Conservation (phyloP, 1,140 invertebrate species). For the Pogonus chalceus region DNA sequence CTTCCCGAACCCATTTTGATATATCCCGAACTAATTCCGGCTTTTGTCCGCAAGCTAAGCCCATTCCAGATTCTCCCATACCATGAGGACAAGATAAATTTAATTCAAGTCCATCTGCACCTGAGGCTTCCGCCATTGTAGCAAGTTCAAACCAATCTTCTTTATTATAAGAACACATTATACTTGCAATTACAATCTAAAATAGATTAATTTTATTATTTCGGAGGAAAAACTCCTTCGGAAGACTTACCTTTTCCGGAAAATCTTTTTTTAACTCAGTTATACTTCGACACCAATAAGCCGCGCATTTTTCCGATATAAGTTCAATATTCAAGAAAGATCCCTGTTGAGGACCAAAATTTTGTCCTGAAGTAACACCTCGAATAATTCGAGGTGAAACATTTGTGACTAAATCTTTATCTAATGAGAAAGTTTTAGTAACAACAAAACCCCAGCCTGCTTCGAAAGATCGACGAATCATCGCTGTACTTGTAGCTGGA, state of each 20-base stretch:
- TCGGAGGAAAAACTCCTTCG: not conserved
- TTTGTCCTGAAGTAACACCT: slow-evolving; percentile 83
- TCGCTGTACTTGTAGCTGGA: slow-evolving; percentile 85
- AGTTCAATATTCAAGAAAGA: slow-evolving; percentile 96
- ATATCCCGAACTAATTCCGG: slow-evolving; percentile 80
- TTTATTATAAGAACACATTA: slow-evolving; percentile 88
- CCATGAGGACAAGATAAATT: slow-evolving; percentile 98
- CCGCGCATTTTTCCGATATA: slow-evolving; percentile 91
- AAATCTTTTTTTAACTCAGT: slow-evolving; percentile 87
- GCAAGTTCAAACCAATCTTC: slow-evolving; percentile 83
- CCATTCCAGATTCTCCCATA: slow-evolving; percentile 97
- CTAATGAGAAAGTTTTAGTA: slow-evolving; percentile 91
- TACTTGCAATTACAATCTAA: slow-evolving; percentile 88
- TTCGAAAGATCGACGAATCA: slow-evolving; percentile 91
- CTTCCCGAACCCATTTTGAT: slow-evolving; percentile 75
- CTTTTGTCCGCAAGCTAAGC: slow-evolving; percentile 92
- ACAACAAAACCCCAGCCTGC: slow-evolving; percentile 94
- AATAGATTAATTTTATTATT: slow-evolving; percentile 14
- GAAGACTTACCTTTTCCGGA: slow-evolving; percentile 38
- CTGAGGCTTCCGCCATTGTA: slow-evolving; percentile 66
- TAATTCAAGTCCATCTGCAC: slow-evolving; percentile 89
- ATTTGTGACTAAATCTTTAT: slow-evolving; percentile 94
- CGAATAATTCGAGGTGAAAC: slow-evolving; percentile 92
- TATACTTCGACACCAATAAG: slow-evolving; percentile 88
- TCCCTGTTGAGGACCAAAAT: slow-evolving; percentile 88